phyloP scores from a whole-genome alignment of 2,113 vertebrate species.

The Rhinichthys klamathensis region DNA sequence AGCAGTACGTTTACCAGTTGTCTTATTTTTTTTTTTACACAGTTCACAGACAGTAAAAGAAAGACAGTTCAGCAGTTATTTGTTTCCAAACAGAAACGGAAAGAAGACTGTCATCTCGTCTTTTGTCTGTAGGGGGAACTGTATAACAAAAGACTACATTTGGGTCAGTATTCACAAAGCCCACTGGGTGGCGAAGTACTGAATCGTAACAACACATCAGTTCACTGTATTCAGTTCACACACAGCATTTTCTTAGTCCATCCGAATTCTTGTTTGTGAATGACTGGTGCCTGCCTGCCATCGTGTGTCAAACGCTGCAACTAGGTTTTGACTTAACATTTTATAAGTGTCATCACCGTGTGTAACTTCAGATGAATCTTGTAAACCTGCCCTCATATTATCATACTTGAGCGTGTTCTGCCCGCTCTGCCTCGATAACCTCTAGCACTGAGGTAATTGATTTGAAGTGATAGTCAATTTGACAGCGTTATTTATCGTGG shows the following conservation, averaged over 20 bases:
- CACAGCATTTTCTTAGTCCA: neutral
- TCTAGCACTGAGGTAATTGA: neutral
- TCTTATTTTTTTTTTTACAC: too few species aligned
- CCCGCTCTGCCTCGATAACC: neutral
- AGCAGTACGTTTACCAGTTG: neutral
- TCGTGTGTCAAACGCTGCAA: neutral
- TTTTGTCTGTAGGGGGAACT: conserved; percentile 28
- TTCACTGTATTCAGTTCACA: conserved; percentile 21
- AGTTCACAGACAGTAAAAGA: too few species aligned
- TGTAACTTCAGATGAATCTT: too few species aligned
- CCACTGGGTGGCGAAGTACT: conserved; percentile 37
- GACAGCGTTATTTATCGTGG: neutral
- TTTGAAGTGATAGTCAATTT: neutral
- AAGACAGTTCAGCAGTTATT: neutral
- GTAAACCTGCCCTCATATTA: neutral
- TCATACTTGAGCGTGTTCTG: neutral
- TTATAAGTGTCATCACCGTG: neutral
- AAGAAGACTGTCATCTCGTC: neutral
- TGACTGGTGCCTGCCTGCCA: neutral
- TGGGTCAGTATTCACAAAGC: neutral
- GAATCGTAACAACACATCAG: neutral
- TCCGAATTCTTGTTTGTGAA: neutral
- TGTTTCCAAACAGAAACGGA: neutral
- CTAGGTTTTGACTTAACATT: neutral
- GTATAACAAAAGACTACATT: neutral